Percentiles rank a stretch among this genome's conserved stretches.
phyloP scores from a whole-genome alignment of 2,797 vertebrate species.

The Lagorchestes hirsutus region DNA sequence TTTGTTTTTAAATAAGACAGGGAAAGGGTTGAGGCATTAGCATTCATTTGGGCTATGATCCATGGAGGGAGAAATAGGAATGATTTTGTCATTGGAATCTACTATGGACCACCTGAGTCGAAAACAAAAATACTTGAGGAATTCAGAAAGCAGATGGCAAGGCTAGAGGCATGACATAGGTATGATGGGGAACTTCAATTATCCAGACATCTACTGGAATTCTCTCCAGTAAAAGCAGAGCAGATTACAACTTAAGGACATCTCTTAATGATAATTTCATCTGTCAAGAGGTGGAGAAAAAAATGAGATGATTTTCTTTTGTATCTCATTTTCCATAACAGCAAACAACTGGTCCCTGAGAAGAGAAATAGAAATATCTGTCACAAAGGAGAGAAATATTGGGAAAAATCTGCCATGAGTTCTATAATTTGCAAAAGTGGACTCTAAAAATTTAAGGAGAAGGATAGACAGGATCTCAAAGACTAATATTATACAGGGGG shows the following conservation, averaged over 20 bases:
- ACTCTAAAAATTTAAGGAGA: not conserved
- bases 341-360: not conserved
- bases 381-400: not conserved
- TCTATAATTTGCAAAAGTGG: not conserved
- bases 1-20: not conserved
- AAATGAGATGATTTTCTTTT: not conserved
- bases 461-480: not conserved
- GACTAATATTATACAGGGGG: not conserved
- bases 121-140: not conserved
- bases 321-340: not conserved
- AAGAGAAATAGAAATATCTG: not conserved
- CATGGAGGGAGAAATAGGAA: not conserved
- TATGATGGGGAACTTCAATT: not conserved
- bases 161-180: not conserved
- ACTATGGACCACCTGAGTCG: not conserved
- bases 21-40: not conserved
- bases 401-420: not conserved
- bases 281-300: not conserved
- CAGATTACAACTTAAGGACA: not conserved
- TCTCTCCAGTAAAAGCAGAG: not conserved
- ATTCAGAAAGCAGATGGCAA: not conserved
- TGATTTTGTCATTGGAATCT: not conserved
- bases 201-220: not conserved
- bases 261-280: not conserved
- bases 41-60: not conserved